phyloP scores from a whole-genome alignment of 2,797 vertebrate species.

The Gymnodraco acuticeps region DNA sequence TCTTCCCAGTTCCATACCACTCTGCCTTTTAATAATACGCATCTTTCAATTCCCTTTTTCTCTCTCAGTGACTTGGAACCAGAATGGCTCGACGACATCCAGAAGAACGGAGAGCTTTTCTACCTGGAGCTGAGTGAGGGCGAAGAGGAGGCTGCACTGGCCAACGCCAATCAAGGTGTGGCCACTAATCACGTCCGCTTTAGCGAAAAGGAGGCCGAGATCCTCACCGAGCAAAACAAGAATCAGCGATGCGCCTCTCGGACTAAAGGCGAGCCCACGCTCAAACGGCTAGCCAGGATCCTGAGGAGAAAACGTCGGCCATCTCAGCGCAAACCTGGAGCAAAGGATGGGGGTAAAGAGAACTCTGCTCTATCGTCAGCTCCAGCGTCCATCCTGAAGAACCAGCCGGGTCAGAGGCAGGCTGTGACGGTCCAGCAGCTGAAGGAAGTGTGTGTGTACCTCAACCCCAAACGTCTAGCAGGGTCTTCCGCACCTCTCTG shows the following conservation, averaged over 20 bases:
- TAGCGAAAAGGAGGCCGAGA: conserved; percentile 91
- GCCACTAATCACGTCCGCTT: conserved; percentile 93
- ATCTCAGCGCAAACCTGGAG: conserved; percentile 79
- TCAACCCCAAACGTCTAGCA: conserved; percentile 91
- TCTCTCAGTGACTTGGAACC: conserved; percentile 91
- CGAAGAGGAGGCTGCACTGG: conserved; percentile 89
- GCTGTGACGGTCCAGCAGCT: conserved; percentile 84
- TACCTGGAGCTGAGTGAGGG: conserved; percentile 95
- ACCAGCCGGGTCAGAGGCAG: conserved; percentile 82
- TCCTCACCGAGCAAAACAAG: conserved; percentile 87
- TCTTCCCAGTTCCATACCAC: neutral
- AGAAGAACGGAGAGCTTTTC: conserved; percentile 96
- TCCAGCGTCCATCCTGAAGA: conserved; percentile 93
- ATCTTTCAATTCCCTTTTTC: neutral
- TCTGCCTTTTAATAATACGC: neutral
- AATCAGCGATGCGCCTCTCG: conserved; percentile 71
- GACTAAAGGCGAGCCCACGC: conserved; percentile 82
- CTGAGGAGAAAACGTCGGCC: conserved; percentile 87
- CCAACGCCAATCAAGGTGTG: conserved; percentile 76
- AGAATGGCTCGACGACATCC: conserved; percentile 95
- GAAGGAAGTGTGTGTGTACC: conserved; percentile 91
- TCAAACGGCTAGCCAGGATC: conserved; percentile 90
- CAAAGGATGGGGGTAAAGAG: conserved; percentile 61
- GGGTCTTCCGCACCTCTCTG: conserved; percentile 68
- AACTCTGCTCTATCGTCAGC: conserved; percentile 48